Evolutionary conservation across 2,888 invertebrate species (phyloP).

Genomic region (Drosophila ochracea): DNA sequence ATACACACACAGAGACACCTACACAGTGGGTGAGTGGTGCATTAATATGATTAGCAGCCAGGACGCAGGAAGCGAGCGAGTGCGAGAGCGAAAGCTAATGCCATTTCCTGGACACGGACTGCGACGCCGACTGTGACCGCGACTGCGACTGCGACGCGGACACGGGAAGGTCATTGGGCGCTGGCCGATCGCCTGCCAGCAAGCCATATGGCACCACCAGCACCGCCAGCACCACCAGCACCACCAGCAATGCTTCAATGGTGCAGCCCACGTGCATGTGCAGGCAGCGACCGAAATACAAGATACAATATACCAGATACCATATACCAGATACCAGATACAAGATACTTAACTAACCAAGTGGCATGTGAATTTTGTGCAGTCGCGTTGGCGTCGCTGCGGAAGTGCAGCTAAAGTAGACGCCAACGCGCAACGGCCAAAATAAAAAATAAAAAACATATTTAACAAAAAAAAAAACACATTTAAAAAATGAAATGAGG

Average conservation of each 20-base stretch:
- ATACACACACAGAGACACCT: slow-evolving; percentile 18
- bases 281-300: slow-evolving; percentile 37
- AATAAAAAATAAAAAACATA: neutral
- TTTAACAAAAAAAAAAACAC: neutral
- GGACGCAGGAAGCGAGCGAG: slow-evolving; percentile 14
- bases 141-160: slow-evolving; percentile 46
- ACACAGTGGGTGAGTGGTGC: slow-evolving; percentile 54
- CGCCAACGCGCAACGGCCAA: slow-evolving; percentile 27
- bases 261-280: slow-evolving; percentile 55
- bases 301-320: neutral
- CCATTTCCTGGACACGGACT: slow-evolving; percentile 60
- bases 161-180: slow-evolving; percentile 65
- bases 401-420: slow-evolving; percentile 62
- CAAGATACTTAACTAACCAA: slow-evolving; percentile 25
- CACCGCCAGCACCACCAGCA: neutral
- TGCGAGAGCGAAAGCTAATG: slow-evolving; percentile 55
- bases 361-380: slow-evolving; percentile 52
- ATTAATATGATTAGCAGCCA: slow-evolving; percentile 76
- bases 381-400: slow-evolving; percentile 56
- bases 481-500: neutral
- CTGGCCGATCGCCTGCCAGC: slow-evolving; percentile 51
- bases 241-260: neutral
- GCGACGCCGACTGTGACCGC: neutral
- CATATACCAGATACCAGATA: slow-evolving; percentile 21
- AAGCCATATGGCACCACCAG: slow-evolving; percentile 62